Evolutionary conservation across 1,140 invertebrate species (phyloP), one percentile per base, ranked within the genome.

Genomic region (Cephus cinctus): DNA sequence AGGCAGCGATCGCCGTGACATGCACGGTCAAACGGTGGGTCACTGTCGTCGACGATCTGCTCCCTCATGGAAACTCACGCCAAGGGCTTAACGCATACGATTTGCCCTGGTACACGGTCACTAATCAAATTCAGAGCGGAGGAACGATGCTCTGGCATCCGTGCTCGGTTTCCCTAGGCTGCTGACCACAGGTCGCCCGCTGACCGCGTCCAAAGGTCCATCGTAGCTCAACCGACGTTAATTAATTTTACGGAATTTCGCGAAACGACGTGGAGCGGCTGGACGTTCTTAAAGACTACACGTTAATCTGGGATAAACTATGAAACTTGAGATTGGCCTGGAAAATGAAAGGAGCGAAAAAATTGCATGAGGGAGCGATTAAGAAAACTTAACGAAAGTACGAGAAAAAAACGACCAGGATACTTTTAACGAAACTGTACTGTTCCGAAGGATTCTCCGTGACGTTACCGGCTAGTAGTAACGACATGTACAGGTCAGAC

Each of bases 161-260:
- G 46, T 42, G 56, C 50, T 61, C 50, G 52, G 58, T 62, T 62
- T 62, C 52, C 57, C 56, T n/a, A 40, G 48, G 35, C 21, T 31
- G 47, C 12, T 36, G 38, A 41, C 18, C 19, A 14, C 20, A 27
- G 19, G 21, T 20, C 44, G 23, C 39, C 30, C 19, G 49, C 16
- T 40, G 19, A 41, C 18, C 49, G 36, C 40, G 40, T n/a, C n/a
- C n/a, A n/a, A n/a, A n/a, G n/a, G n/a, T n/a, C n/a, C n/a, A n/a
- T n/a, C n/a, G n/a, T n/a, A n/a, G n/a, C n/a, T 46, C 45, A 32
- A 53, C 16, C 49, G 44, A 44, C 44, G 50, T 47, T 61, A 60
- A 61, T 61, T 57, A 54, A 62, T 58, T 60, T 60, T 62, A 40
- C 36, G 32, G 47, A 61, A 60, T 61, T 59, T 48, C 44, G 25